A percentile compares a stretch with the other conserved stretches of the same genome.
Conservation (phyloP, 2,113 vertebrate species). For the Chaetodon auriga region DNA sequence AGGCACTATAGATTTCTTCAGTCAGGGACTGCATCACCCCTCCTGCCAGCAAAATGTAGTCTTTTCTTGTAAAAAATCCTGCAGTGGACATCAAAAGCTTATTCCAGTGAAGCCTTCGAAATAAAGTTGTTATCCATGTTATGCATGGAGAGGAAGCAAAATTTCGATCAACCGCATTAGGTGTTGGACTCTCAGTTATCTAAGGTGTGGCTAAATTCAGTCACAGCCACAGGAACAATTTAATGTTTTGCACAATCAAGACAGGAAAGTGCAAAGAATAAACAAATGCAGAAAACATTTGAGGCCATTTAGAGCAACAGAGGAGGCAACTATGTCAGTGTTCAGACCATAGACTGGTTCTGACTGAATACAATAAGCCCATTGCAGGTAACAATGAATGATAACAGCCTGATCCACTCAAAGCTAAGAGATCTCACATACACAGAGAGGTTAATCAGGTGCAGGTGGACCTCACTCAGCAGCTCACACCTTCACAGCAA, state of each 20-base stretch:
- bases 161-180: background rate
- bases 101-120: background rate
- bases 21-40: background rate
- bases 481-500: background rate
- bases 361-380: background rate
- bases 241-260: background rate
- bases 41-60: background rate
- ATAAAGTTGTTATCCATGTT: too few relatives aligned
- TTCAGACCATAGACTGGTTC: background rate
- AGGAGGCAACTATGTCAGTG: background rate
- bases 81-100: background rate
- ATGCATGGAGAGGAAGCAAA: too few relatives aligned
- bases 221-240: background rate
- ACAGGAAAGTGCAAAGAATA: background rate
- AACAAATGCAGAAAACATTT: background rate
- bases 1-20: background rate
- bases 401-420: background rate
- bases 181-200: background rate
- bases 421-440: background rate
- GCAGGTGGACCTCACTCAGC: background rate
- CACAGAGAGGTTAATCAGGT: background rate
- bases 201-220: background rate
- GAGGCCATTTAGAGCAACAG: background rate
- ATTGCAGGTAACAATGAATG: background rate
- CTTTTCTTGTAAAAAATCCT: background rate